Conservation (phyloP, 2,888 invertebrate species). For the Keiferia lycopersicella region DNA sequence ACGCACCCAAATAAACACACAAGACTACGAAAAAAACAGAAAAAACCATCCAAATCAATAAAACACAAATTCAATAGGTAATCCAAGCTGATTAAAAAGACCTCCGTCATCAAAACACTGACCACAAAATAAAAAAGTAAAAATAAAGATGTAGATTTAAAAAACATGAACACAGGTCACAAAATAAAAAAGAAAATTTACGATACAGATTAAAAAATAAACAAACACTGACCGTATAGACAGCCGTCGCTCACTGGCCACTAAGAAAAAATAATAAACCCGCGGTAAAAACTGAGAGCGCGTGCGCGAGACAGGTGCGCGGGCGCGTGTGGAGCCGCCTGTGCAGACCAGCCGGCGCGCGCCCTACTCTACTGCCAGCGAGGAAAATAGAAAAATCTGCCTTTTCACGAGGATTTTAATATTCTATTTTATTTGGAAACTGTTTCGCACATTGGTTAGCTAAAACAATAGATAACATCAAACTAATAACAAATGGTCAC, state of each 20-base stretch:
- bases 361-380: slow-evolving; percentile 28
- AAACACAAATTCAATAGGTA: not conserved
- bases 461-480: too few species aligned
- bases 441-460: too few species aligned
- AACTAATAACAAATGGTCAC: too few species aligned
- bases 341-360: slow-evolving; percentile 39
- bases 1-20: too few species aligned
- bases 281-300: slow-evolving; percentile 1
- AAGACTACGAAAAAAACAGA: not conserved
- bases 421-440: too few species aligned
- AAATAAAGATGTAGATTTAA: not conserved
- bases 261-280: slow-evolving; percentile 10
- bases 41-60: not conserved
- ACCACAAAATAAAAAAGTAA: not conserved
- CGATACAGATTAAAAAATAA: slow-evolving; percentile 4
- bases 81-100: not conserved
- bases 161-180: too few species aligned
- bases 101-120: not conserved
- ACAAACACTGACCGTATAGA: slow-evolving; percentile 22
- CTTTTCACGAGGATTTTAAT: slow-evolving; percentile 9
- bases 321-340: slow-evolving; percentile 28
- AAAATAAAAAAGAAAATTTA: not conserved
- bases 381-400: not conserved
- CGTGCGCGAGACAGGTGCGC: slow-evolving; percentile 22
- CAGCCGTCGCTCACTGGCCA: slow-evolving; percentile 1